Conservation (phyloP, 2,888 invertebrate genomes). For the Amphiduros pacificus region DNA sequence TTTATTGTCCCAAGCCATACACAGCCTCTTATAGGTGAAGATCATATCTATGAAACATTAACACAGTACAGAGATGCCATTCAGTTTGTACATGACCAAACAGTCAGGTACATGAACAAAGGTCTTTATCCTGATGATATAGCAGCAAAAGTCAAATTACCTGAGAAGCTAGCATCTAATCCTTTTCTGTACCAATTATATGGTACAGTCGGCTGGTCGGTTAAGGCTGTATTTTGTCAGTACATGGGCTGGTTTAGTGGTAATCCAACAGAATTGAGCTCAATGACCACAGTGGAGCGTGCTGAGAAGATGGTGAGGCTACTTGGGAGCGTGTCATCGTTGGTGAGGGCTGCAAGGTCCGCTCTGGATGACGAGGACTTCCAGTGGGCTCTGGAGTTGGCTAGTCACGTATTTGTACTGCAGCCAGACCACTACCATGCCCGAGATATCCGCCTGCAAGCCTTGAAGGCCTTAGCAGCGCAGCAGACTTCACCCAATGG, state of each 20-base stretch:
- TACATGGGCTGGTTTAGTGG: constrained; percentile 34
- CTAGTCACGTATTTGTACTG: constrained; percentile 29
- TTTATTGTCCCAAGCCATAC: constrained; percentile 47
- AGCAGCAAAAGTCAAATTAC: constrained; percentile 36
- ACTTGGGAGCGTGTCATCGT: constrained; percentile 29
- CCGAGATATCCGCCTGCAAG: constrained; percentile 8
- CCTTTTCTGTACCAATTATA: constrained; percentile 46
- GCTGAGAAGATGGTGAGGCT: constrained; percentile 37
- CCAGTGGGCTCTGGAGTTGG: constrained; percentile 46
- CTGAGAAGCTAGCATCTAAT: constrained; percentile 34
- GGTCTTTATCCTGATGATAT: constrained; percentile 50
- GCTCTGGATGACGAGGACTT: constrained; percentile 37
- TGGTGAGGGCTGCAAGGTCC: constrained; percentile 27
- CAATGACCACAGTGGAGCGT: constrained; percentile 26
- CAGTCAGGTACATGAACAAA: constrained; percentile 41
- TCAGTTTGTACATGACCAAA: constrained; percentile 51
- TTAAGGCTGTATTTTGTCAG: constrained; percentile 37
- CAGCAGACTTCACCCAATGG: constrained; percentile 41
- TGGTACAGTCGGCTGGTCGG: constrained; percentile 50
- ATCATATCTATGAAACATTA: constrained; percentile 12
- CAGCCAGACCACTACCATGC: constrained; percentile 8
- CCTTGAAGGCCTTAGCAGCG: constrained; percentile 21
- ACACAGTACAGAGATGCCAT: constrained; percentile 42
- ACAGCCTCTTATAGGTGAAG: constrained; percentile 36
- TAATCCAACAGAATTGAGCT: constrained; percentile 22